Conservation (phyloP, 1,140 invertebrate species). For the Conus ventricosus region DNA sequence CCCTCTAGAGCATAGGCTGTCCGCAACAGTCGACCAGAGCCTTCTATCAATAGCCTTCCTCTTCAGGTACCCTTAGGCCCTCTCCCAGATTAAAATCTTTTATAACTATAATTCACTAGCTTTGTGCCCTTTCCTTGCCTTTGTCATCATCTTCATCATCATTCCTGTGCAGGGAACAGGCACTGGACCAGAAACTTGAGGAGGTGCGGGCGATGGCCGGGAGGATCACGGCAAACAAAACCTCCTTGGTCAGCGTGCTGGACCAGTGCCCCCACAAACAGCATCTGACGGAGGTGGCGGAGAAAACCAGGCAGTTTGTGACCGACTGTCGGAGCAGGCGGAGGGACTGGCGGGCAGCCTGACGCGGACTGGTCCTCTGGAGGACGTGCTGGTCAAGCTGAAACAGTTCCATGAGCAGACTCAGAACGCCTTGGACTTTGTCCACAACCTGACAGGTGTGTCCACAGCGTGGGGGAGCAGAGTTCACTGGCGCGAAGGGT, state of each 20-base stretch:
- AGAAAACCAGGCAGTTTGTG: constrained; percentile 17
- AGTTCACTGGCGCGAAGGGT: no score
- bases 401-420: constrained; percentile 14
- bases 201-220: neutral
- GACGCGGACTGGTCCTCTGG: neutral
- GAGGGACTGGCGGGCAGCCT: neutral
- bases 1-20: no score
- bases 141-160: no score
- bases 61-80: no score
- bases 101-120: no score
- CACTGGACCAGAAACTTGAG: neutral
- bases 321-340: constrained; percentile 1
- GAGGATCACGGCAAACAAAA: neutral
- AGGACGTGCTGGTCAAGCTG: neutral
- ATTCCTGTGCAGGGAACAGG: neutral
- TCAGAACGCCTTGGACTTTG: constrained; percentile 29
- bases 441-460: constrained; percentile 4
- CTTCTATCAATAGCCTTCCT: no score
- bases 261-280: constrained; percentile 13
- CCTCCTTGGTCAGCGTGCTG: neutral
- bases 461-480: no score
- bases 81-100: no score
- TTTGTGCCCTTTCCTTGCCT: no score
- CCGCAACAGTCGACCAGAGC: no score
- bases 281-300: constrained; percentile 9